Conservation (phyloP, 2,888 invertebrate species). For the Himalopsyche kuldschensis region DNA sequence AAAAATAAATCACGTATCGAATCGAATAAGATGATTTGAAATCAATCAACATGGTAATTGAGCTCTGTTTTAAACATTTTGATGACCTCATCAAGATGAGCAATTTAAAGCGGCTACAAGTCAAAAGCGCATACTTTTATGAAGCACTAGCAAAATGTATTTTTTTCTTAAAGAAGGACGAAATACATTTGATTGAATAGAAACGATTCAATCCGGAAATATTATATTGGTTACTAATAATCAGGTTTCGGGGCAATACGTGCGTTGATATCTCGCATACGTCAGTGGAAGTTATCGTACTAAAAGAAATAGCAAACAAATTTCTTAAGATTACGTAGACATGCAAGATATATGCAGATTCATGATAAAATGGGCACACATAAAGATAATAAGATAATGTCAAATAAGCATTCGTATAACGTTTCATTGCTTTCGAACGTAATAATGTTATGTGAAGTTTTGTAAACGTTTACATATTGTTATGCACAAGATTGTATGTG, state of each 20-base stretch:
- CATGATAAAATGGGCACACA: not conserved
- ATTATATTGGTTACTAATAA: not conserved
- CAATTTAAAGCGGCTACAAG: no score
- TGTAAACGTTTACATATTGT: not conserved
- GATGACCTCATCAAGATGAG: no score
- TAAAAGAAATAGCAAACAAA: not conserved
- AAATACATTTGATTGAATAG: no score
- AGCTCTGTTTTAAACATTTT: no score
- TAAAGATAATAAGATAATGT: not conserved
- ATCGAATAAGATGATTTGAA: no score
- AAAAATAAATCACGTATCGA: no score
- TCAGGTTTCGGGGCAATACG: not conserved
- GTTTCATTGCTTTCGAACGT: not conserved
- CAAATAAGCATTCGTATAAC: not conserved
- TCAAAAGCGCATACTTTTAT: no score
- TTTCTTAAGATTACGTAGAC: not conserved
- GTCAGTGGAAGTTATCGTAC: not conserved
- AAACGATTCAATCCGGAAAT: no score
- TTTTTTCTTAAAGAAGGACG: no score
- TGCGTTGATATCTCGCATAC: not conserved
- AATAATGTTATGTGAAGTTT: not conserved
- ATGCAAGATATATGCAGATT: not conserved
- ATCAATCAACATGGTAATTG: no score
- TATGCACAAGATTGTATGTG: not conserved
- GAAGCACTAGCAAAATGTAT: no score